Evolutionary conservation across 2,113 vertebrate genomes (phyloP), one percentile per base, ranked within the genome.

Genomic region (Psilopsiagon aymara): DNA sequence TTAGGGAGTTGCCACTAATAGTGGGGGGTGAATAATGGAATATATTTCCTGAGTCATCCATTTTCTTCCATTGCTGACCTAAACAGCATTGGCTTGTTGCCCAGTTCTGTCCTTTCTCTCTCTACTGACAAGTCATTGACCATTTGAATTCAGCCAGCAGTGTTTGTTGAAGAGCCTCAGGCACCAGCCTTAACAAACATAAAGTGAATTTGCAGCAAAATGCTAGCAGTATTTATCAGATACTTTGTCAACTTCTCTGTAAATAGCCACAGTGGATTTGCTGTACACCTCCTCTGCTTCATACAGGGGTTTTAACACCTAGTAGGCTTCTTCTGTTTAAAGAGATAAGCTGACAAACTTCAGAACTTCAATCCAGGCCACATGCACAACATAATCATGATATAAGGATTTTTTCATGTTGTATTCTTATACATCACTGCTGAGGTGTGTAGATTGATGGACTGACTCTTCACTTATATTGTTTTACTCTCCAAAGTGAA

Each of bases 41-140:
- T 57, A 7, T 27, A 17, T 63, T 82, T 68, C 39, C 33, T 0
- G 3, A 37, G 43, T 41, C 11, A 23, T 14, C 0, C 0, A 0
- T 64, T 82, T 64, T 60, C 31, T 67, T n/a, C 55, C 11, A 1
- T 24, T 29, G 8, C 43, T 66, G 35, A 20, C 17, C 29, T n/a
- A 3, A 25, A 5, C 44, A 52, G 8, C 20, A 2, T 2, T 49
- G n/a, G 13, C 20, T n/a, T 43, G 7, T 29, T 51, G 23, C 75
- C 28, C 41, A 28, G 7, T 7, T 71, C 62, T 55, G 24, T 27
- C 59, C 44, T 66, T 78, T 41, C 11, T 35, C 51, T 76, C 74
- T 37, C 1, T 44, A 1, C 44, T 6, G 51, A 6, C 6, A 2
- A 6, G 11, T 43, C 33, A 4, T n/a, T 15, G 66, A 7, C 37